These are phyloP conservation scores for Calliopum simillimum DNA, from an alignment of 2,888 invertebrate species.

Conservation along the genomic window DNA sequence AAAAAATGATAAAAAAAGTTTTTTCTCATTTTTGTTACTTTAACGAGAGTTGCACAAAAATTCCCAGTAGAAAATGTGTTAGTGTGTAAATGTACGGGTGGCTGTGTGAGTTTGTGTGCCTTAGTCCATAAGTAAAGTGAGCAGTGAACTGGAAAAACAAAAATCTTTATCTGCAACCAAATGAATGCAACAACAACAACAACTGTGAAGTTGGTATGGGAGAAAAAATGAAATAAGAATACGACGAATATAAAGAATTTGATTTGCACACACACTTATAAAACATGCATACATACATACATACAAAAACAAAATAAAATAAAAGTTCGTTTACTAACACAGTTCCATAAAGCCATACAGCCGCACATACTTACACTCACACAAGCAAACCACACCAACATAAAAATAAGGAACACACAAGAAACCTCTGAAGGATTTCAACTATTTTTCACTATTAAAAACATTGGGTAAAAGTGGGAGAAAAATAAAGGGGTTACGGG, in stretches of 20 bases:
- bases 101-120: neutral
- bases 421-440: constrained; percentile 36
- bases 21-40: too few relatives aligned
- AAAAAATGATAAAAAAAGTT: neutral
- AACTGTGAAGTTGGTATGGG: too few relatives aligned
- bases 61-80: neutral
- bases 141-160: too few relatives aligned
- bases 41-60: too few relatives aligned
- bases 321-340: neutral
- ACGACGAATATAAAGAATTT: neutral
- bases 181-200: too few relatives aligned
- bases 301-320: neutral
- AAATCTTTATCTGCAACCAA: too few relatives aligned
- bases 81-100: neutral
- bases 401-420: neutral
- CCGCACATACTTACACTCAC: constrained; percentile 2
- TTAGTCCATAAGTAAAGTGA: neutral
- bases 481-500: neutral
- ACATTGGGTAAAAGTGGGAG: neutral
- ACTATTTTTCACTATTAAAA: constrained; percentile 39
- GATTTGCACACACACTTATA: neutral
- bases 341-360: constrained; percentile 29
- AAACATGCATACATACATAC: too few relatives aligned
- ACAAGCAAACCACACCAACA: too few relatives aligned
- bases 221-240: neutral